phyloP scores from a whole-genome alignment of 2,113 vertebrate genomes.

The Atractosteus spatula region DNA sequence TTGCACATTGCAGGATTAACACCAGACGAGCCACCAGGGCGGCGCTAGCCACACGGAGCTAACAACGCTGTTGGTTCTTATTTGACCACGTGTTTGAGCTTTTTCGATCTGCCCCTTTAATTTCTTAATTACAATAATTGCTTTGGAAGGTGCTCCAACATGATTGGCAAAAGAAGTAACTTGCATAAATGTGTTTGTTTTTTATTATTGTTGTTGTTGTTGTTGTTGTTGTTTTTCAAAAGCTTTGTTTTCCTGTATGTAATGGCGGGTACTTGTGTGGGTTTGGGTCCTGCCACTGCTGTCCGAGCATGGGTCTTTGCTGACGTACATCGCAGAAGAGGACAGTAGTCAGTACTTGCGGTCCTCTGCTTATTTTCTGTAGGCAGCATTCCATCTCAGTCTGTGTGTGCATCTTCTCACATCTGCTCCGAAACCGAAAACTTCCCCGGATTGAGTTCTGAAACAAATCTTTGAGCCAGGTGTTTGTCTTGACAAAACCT shows the following conservation, averaged over 20 bases:
- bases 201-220: background rate
- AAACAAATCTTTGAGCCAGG: background rate
- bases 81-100: background rate
- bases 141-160: background rate
- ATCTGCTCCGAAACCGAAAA: background rate
- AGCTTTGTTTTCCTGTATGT: background rate
- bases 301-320: background rate
- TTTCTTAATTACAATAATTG: background rate
- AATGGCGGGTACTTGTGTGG: background rate
- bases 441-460: background rate
- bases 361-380: background rate
- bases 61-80: constrained; percentile 3
- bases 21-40: background rate
- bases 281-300: background rate
- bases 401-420: background rate
- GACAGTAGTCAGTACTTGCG: background rate
- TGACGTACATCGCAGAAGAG: background rate
- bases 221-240: background rate
- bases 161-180: background rate
- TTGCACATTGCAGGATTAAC: constrained; percentile 8
- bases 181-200: background rate
- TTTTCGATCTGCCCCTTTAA: background rate
- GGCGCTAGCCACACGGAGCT: background rate
- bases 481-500: too few species aligned
- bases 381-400: background rate